Evolutionary conservation across 2,113 vertebrate genomes (phyloP).

Genomic region (Chinchilla lanigera): DNA sequence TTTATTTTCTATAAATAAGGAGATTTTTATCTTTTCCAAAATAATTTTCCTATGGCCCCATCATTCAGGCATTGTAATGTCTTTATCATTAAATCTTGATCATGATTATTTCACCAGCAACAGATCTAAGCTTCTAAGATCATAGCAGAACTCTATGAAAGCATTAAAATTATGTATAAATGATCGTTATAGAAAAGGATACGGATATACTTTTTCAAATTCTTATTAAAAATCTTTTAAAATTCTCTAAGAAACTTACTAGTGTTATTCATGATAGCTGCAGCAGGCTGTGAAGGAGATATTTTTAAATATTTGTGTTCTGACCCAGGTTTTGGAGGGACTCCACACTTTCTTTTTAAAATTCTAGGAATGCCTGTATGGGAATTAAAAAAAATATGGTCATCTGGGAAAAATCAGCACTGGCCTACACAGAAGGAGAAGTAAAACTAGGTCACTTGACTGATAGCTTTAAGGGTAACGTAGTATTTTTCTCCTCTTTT

Average conservation of each 20-base stretch:
- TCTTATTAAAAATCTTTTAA: not conserved
- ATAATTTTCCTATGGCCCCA: not conserved
- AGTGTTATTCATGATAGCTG: not conserved
- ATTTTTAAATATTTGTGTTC: slow-evolving; percentile 60
- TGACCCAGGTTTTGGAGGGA: slow-evolving; percentile 65
- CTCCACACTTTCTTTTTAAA: slow-evolving; percentile 62
- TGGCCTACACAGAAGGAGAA: not conserved
- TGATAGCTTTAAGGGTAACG: slow-evolving; percentile 10
- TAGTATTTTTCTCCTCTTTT: slow-evolving; percentile 19
- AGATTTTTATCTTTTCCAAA: not conserved
- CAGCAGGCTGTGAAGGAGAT: slow-evolving; percentile 1
- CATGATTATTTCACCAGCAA: slow-evolving; percentile 5
- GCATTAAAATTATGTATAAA: not conserved
- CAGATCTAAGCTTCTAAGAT: not conserved
- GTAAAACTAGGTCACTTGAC: slow-evolving; percentile 65
- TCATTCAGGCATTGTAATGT: not conserved
- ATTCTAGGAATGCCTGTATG: slow-evolving; percentile 45
- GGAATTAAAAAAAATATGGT: slow-evolving; percentile 60
- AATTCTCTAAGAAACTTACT: not conserved
- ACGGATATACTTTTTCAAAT: not conserved
- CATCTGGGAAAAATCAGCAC: slow-evolving; percentile 67
- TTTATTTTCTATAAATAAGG: not conserved
- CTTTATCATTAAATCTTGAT: not conserved
- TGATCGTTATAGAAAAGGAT: not conserved
- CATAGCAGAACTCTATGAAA: not conserved